Percentiles rank a stretch among this genome's conserved stretches.
Conservation (phyloP, 2,113 vertebrate species). For the Myrmecophaga tridactyla region DNA sequence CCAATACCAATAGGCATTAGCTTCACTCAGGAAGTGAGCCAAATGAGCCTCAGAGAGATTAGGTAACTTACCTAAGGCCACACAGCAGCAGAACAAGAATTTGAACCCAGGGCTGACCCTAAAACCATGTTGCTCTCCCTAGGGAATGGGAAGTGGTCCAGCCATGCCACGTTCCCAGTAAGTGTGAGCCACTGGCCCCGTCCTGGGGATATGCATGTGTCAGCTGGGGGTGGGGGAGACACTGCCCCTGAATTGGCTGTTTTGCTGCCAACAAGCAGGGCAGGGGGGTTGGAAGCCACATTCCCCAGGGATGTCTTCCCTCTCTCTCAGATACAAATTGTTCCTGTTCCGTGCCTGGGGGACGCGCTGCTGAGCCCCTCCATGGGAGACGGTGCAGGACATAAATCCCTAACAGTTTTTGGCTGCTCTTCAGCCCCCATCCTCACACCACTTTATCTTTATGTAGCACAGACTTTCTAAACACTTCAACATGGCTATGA, state of each 20-base stretch:
- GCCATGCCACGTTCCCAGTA: neutral
- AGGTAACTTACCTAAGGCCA: neutral
- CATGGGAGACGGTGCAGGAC: fast-evolving
- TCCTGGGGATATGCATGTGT: fast-evolving
- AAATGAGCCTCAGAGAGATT: neutral
- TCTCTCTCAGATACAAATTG: neutral
- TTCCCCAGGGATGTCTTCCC: fast-evolving
- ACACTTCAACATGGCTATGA: slow-evolving; percentile 70
- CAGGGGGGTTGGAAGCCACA: neutral
- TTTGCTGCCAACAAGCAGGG: neutral
- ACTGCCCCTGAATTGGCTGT: fast-evolving
- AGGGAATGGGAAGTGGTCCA: fast-evolving
- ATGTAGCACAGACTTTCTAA: slow-evolving; percentile 70
- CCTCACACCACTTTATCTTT: slow-evolving; percentile 70
- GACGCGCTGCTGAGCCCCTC: neutral
- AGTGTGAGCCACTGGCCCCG: neutral
- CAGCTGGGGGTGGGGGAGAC: fast-evolving
- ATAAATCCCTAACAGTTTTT: neutral
- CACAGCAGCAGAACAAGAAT: neutral
- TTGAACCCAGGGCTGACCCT: neutral
- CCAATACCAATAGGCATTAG: too few species aligned
- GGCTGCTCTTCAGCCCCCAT: slow-evolving; percentile 54
- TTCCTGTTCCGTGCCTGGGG: neutral
- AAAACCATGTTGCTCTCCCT: neutral
- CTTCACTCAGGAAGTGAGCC: neutral